A percentile compares a stretch with the other conserved stretches of the same genome.
Conservation (phyloP, 2,888 invertebrate genomes). For the Cryptocephalus moraei region DNA sequence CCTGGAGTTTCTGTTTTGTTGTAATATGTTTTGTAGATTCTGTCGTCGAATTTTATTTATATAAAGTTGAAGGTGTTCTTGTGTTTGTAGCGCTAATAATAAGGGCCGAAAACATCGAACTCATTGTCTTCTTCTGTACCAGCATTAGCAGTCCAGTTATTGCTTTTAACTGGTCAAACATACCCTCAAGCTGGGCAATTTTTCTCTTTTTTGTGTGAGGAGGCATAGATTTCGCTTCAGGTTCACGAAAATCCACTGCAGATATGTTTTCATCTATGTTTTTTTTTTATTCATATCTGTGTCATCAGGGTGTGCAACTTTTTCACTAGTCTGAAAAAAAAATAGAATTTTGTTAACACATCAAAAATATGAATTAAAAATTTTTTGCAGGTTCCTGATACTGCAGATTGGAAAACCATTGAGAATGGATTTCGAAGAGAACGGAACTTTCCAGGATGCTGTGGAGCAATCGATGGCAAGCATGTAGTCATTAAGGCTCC, state of each 20-base stretch:
- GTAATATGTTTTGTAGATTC: neutral
- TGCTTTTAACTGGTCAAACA: slow-evolving; percentile 20
- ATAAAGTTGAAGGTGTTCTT: slow-evolving; percentile 1
- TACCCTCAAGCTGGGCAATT: slow-evolving; percentile 17
- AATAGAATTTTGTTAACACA: neutral
- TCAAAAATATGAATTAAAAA: neutral
- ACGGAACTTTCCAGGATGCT: neutral
- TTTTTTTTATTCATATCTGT: slow-evolving; percentile 13
- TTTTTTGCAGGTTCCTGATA: neutral
- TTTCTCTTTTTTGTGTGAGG: slow-evolving; percentile 1
- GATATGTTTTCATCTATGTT: slow-evolving; percentile 7
- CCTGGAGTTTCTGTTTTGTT: neutral
- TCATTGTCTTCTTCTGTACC: slow-evolving; percentile 18
- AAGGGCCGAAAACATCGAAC: slow-evolving; percentile 18
- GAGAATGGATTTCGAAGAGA: neutral
- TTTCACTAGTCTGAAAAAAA: neutral
- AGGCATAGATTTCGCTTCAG: slow-evolving; percentile 12
- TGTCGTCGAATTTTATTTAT: neutral
- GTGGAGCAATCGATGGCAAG: neutral
- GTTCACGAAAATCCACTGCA: slow-evolving; percentile 12
- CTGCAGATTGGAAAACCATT: neutral
- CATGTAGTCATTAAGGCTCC: neutral
- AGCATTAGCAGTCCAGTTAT: slow-evolving; percentile 18
- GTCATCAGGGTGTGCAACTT: slow-evolving; percentile 16
- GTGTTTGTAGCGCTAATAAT: slow-evolving; percentile 1